A percentile compares a stretch with the other conserved stretches of the same genome.
These are phyloP conservation scores for Dryobotodes eremita DNA, from an alignment of 2,888 invertebrate genomes.

Conservation along the genomic window DNA sequence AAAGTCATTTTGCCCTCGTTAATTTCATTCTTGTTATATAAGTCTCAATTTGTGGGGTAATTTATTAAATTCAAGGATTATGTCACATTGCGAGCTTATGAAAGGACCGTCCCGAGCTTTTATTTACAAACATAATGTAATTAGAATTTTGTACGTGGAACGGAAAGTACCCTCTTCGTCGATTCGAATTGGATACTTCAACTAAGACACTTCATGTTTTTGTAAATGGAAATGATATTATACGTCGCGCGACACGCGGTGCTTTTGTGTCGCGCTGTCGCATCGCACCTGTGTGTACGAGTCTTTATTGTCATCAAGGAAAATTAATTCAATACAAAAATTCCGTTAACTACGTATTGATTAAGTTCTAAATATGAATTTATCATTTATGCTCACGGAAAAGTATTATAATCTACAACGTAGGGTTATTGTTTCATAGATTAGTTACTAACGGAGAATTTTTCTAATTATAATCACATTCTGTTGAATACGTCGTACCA, in stretches of 20 bases:
- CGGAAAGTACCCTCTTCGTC: constrained; percentile 45
- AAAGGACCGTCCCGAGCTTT: constrained; percentile 48
- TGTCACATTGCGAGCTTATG: constrained; percentile 49
- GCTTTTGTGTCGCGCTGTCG: no score
- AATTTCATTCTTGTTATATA: constrained; percentile 58
- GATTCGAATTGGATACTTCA: constrained; percentile 51
- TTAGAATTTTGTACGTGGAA: constrained; percentile 59
- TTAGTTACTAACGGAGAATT: neutral
- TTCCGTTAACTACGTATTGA: no score
- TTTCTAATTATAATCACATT: neutral
- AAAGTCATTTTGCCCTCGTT: constrained; percentile 56
- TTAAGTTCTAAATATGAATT: no score
- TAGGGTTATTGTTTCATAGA: constrained; percentile 7
- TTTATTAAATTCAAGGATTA: constrained; percentile 65
- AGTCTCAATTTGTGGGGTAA: constrained; percentile 60
- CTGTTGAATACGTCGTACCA: neutral
- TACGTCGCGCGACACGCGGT: no score
- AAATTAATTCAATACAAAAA: no score
- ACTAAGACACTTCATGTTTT: constrained; percentile 47
- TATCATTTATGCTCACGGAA: neutral
- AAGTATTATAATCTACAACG: neutral
- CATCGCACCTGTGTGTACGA: no score
- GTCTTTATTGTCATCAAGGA: no score
- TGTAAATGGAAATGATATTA: constrained; percentile 49
- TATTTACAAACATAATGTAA: constrained; percentile 56